phyloP scores from a whole-genome alignment of 2,888 invertebrate genomes.

The Ecliptopera silaceata region DNA sequence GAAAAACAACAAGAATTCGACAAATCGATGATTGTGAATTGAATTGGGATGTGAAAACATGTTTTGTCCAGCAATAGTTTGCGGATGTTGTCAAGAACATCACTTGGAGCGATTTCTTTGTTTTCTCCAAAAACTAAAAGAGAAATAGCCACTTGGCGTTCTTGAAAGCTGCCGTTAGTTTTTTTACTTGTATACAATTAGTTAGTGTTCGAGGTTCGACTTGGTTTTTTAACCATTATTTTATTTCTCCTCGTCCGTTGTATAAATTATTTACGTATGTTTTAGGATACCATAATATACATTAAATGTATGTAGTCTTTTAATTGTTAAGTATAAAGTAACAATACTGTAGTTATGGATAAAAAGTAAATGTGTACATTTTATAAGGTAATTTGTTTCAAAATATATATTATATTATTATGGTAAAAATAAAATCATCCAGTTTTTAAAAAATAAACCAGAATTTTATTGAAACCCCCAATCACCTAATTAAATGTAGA shows the following conservation, averaged over 20 bases:
- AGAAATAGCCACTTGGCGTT: neutral
- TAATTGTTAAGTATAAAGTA: conserved; percentile 83
- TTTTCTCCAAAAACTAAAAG: neutral
- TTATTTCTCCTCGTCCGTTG: conserved; percentile 69
- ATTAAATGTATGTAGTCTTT: conserved; percentile 82
- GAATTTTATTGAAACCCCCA: conserved; percentile 60
- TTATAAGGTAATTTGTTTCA: conserved; percentile 89
- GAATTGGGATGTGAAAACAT: conserved; percentile 47
- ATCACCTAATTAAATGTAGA: no score
- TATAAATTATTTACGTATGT: conserved; percentile 79
- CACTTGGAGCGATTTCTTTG: neutral
- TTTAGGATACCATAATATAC: conserved; percentile 75
- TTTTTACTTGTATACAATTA: conserved; percentile 39
- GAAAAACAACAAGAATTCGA: conserved; percentile 41
- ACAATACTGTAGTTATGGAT: conserved; percentile 72
- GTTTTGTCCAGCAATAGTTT: conserved; percentile 67
- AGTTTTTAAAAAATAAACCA: conserved; percentile 84
- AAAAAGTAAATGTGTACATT: conserved; percentile 87
- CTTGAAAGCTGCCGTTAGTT: conserved; percentile 23
- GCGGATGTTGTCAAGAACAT: conserved; percentile 34
- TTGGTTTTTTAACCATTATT: conserved; percentile 47
- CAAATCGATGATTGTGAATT: conserved; percentile 62
- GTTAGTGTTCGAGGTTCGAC: conserved; percentile 43
- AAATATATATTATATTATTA: conserved; percentile 88
- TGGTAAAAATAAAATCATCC: conserved; percentile 86